Evolutionary conservation across 2,888 invertebrate genomes (phyloP), one percentile per base, ranked within the genome.

Genomic region (Idaea biselata): DNA sequence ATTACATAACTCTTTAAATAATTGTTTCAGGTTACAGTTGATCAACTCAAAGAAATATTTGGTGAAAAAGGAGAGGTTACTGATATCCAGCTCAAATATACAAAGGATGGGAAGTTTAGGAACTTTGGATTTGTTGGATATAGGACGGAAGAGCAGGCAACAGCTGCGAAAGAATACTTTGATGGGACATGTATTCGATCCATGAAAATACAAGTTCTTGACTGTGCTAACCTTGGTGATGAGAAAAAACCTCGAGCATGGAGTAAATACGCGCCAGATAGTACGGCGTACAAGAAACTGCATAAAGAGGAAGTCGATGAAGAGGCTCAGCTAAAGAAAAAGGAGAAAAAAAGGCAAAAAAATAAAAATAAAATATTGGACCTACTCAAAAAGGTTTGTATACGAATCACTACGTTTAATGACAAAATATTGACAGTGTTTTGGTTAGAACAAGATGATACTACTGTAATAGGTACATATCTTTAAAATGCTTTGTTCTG

Each of bases 41-140:
- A 96, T 0, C 95, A 95, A 80, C 84, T 99, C 16, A 94, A 94
- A 73, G 94, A 95, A 72, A 83, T 96, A 61, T 99, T 99, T 84
- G 93, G 95, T 59, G 86, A 95, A 75, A 96, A 96, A 79, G 98
- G 98, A 18, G 94, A 94, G 68, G 95, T 99, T 8, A 99, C 99
- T 7, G 99, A 99, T 90, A 94, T 99, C 7, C 97, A 98, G 77
- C 87, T 99, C 7, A 99, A 99, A 84, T 99, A 96, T 79, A 98
- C 97, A 0, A 94, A 96, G 73, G 96, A 97, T 91, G 99, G 99
- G 8, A 95, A 95, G 80, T 99, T 99, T 83, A 94, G 99, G 65
- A 96, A 96, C 76, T 99, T 99, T 89, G 98, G 96, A 5, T 99
- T 99, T 81, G 93, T 99, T 73, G 99, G 99, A 7, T 99, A 95